Evolutionary conservation across 2,888 invertebrate species (phyloP), one percentile per base, ranked within the genome.

Genomic region (Pilophorus perplexus): DNA sequence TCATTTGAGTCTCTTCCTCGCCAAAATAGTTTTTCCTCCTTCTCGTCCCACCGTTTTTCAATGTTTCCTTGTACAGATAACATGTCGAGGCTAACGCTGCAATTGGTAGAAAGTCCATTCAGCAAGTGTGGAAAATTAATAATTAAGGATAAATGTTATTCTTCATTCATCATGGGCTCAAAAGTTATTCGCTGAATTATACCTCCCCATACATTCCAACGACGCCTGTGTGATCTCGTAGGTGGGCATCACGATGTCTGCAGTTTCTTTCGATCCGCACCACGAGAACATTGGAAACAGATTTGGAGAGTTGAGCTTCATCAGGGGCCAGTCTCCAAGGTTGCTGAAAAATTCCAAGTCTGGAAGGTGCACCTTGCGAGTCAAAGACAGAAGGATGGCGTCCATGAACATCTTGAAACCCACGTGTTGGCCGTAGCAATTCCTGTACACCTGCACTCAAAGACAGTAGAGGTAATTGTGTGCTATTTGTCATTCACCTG

Each of bases 331-430:
- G 78, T 98, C 97, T 14, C 97, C 97, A 12, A 97, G 81, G 79
- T 97, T 98, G 50, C 90, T 83, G 72, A 95, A 88, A 74, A 97
- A 85, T 77, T 97, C 95, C 73, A 90, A 79, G 78, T 97, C 89
- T 3, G 95, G 94, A 62, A 97, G 76, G 20, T 79, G 73, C 20
- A 88, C 86, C 82, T 93, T 93, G 71, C 94, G 82, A 12, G 86
- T 78, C 54, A 98, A 76, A 0, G 92, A 94, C 48, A 91, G 76
- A 25, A 98, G 78, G 67, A 93, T 86, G 46, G 87, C 85, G 78
- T 98, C 97, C 78, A 90, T 85, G 79, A 98, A 97, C 86, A 93
- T 92, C 76, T 93, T 93, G 76, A 97, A 98, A 0, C 93, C 97
- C 10, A 93, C 88, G 80, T 97, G 89, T 77, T 94, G 87, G 12